phyloP scores from a whole-genome alignment of 2,797 vertebrate genomes.

The Gallinago stenura region DNA sequence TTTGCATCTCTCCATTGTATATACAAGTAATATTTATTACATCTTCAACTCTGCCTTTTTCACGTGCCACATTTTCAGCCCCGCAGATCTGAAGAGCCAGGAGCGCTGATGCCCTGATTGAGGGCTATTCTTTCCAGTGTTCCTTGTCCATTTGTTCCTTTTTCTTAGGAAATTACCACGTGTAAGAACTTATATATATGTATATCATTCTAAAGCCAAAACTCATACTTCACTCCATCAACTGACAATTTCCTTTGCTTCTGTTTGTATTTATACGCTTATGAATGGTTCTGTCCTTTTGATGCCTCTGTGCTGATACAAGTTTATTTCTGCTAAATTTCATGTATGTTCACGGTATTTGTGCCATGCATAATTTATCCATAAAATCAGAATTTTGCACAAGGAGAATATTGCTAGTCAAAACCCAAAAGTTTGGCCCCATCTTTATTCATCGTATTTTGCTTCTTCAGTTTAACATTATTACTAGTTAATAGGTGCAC shows the following conservation, averaged over 20 bases:
- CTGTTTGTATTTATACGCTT: background rate
- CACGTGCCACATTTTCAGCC: background rate
- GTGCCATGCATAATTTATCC: conserved; percentile 19
- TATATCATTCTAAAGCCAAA: background rate
- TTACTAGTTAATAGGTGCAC: conserved; percentile 78
- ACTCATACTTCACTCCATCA: background rate
- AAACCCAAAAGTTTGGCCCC: conserved; percentile 56
- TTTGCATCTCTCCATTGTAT: background rate
- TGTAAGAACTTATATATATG: background rate
- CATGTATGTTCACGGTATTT: background rate
- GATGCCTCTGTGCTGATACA: background rate
- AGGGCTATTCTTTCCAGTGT: background rate
- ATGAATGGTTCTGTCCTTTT: background rate
- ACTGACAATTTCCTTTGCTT: background rate
- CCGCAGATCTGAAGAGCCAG: background rate
- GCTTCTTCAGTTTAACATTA: conserved; percentile 75
- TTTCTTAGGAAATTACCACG: background rate
- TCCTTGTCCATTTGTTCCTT: background rate
- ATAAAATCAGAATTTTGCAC: conserved; percentile 54
- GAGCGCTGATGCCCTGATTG: background rate
- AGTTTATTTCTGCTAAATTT: conserved; percentile 53
- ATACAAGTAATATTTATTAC: background rate
- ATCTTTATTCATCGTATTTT: conserved; percentile 74
- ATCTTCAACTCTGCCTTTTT: background rate
- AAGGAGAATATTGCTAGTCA: conserved; percentile 59